These are phyloP conservation scores for Cryptoblepharus egeriae DNA, from an alignment of 2,797 vertebrate species.

Conservation along the genomic window DNA sequence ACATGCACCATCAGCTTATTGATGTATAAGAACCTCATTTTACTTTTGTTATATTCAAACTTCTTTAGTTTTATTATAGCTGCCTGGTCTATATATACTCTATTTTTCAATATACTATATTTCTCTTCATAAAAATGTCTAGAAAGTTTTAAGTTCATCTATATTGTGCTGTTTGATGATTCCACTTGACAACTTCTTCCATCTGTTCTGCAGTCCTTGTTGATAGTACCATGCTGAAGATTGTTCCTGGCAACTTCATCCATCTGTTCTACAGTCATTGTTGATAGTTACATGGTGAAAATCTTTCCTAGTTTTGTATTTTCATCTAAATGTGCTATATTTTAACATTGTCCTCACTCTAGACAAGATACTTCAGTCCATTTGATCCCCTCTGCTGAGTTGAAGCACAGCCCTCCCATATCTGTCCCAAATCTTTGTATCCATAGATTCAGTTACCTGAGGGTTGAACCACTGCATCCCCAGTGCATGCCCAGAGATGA, in stretches of 20 bases:
- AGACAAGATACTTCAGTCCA: conserved; percentile 23
- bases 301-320: conserved; percentile 23
- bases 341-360: not conserved
- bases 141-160: conserved; percentile 40
- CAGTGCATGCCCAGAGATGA: too few species aligned
- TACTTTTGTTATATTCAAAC: not conserved
- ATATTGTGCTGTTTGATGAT: conserved; percentile 27
- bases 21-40: not conserved
- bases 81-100: conserved; percentile 43
- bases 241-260: conserved; percentile 13
- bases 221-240: conserved; percentile 11
- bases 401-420: too few species aligned
- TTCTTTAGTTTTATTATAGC: conserved; percentile 29
- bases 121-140: conserved; percentile 44
- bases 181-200: conserved; percentile 34
- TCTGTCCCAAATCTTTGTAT: too few species aligned
- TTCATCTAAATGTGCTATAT: conserved; percentile 32
- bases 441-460: too few species aligned
- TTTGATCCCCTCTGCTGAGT: conserved; percentile 24
- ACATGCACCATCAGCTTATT: conserved; percentile 16
- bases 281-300: conserved; percentile 10
- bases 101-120: too few species aligned
- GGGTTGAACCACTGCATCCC: too few species aligned
- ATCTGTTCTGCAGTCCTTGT: not conserved
- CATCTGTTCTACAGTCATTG: not conserved